These are phyloP conservation scores for Tetrapedia diversipes DNA, from an alignment of 2,888 invertebrate genomes.

Conservation along the genomic window DNA sequence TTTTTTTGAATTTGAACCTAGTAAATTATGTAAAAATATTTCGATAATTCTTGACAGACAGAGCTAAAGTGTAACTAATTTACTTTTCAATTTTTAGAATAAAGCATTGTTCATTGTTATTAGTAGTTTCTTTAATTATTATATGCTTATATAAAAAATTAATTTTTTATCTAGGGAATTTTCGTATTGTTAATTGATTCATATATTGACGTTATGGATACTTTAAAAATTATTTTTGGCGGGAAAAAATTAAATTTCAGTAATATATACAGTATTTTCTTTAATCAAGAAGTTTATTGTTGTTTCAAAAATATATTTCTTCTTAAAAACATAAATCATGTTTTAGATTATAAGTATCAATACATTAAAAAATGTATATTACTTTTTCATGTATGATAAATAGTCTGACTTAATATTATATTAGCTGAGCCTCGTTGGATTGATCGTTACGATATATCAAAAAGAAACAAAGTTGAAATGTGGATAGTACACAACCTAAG, in stretches of 20 bases:
- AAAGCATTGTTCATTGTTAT: neutral
- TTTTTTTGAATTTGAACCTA: too few relatives aligned
- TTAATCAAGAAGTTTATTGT: neutral
- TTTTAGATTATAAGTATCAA: conserved; percentile 3
- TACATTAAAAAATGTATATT: conserved; percentile 18
- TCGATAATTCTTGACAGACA: too few relatives aligned
- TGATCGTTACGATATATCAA: conserved; percentile 87
- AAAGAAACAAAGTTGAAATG: conserved; percentile 91
- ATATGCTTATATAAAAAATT: neutral
- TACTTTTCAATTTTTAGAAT: neutral
- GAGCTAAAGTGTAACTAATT: neutral
- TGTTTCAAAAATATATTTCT: conserved; percentile 42
- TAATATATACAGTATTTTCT: neutral
- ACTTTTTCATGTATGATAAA: neutral
- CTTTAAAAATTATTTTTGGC: conserved; percentile 1
- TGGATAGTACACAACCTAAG: conserved; percentile 89
- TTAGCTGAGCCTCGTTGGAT: conserved; percentile 69
- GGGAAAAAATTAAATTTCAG: neutral
- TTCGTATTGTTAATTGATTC: neutral
- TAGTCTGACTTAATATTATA: conserved; percentile 59
- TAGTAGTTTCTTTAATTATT: neutral
- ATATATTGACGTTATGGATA: too few relatives aligned
- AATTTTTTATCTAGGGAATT: conserved; percentile 9
- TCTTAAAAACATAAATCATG: neutral
- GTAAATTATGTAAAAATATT: too few relatives aligned